Evolutionary conservation across 2,888 invertebrate genomes (phyloP).

Genomic region (Leptinotarsa rubiginosa): DNA sequence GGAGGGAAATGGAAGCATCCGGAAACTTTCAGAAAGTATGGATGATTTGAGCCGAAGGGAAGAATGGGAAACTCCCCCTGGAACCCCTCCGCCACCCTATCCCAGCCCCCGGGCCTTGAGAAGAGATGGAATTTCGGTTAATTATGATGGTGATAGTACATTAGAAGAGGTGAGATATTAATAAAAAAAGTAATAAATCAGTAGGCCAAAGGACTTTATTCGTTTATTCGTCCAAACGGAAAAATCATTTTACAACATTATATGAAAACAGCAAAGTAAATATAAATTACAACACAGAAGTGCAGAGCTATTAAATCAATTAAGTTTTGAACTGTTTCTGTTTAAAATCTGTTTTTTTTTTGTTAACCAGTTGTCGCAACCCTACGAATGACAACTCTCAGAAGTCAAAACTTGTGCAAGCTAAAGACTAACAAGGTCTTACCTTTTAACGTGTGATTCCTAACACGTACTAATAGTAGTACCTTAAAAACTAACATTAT

Average conservation of each 20-base stretch:
- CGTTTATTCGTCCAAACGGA: background rate
- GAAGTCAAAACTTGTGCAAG: too few relatives aligned
- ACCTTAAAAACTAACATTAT: too few relatives aligned
- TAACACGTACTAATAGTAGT: too few relatives aligned
- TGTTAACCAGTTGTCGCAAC: too few relatives aligned
- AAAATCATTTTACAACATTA: background rate
- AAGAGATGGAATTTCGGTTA: conserved; percentile 52
- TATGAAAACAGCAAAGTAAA: background rate
- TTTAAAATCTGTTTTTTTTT: too few relatives aligned
- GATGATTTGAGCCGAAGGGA: conserved; percentile 68
- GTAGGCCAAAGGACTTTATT: background rate
- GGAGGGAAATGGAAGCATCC: conserved; percentile 64
- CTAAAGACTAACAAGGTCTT: too few relatives aligned
- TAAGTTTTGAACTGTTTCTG: background rate
- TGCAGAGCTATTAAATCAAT: background rate
- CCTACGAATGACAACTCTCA: too few relatives aligned
- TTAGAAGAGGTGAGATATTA: conserved; percentile 47
- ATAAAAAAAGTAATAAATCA: background rate
- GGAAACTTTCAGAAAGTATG: conserved; percentile 73
- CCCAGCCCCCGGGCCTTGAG: conserved; percentile 64
- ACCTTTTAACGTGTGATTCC: too few relatives aligned
- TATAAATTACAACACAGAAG: background rate
- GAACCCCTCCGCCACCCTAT: conserved; percentile 92
- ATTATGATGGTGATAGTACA: conserved; percentile 46
- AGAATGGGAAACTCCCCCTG: conserved; percentile 68